Evolutionary conservation across 2,113 vertebrate genomes (phyloP).

Genomic region (Nesoenas mayeri): DNA sequence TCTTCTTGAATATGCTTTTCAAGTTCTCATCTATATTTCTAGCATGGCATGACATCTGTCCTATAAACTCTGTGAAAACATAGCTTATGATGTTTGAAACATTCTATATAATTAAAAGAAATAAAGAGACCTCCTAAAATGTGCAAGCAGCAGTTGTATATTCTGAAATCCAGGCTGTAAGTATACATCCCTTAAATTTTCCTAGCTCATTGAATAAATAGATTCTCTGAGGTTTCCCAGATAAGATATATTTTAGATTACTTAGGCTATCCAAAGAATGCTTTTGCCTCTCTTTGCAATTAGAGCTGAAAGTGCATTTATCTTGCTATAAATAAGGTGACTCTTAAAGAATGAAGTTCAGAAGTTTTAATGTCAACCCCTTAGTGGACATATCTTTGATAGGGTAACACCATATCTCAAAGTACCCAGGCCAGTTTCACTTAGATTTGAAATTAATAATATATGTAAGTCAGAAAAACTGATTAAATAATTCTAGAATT

Average conservation of each 20-base stretch:
- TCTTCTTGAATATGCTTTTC: background rate
- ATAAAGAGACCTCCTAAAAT: constrained; percentile 1
- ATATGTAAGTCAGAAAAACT: background rate
- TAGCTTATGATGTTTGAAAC: background rate
- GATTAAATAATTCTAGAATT: background rate
- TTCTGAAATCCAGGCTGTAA: background rate
- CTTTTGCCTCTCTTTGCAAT: background rate
- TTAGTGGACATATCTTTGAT: background rate
- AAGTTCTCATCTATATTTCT: background rate
- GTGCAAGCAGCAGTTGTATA: background rate
- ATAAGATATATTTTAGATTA: background rate
- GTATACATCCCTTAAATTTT: constrained; percentile 28
- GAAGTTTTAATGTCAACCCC: constrained; percentile 32
- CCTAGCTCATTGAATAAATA: constrained; percentile 33
- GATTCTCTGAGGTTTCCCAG: constrained; percentile 7
- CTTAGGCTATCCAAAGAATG: background rate
- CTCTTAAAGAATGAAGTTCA: constrained; percentile 49
- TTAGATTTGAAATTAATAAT: background rate
- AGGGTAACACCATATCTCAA: background rate
- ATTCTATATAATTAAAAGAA: background rate
- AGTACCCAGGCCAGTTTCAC: background rate
- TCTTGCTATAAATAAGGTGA: constrained; percentile 47
- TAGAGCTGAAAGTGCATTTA: constrained; percentile 39
- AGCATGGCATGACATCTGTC: background rate
- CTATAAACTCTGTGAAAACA: background rate